Base-by-base conservation (phyloP, 2,113 vertebrate genomes). In the Piliocolobus tephrosceles region DNA sequence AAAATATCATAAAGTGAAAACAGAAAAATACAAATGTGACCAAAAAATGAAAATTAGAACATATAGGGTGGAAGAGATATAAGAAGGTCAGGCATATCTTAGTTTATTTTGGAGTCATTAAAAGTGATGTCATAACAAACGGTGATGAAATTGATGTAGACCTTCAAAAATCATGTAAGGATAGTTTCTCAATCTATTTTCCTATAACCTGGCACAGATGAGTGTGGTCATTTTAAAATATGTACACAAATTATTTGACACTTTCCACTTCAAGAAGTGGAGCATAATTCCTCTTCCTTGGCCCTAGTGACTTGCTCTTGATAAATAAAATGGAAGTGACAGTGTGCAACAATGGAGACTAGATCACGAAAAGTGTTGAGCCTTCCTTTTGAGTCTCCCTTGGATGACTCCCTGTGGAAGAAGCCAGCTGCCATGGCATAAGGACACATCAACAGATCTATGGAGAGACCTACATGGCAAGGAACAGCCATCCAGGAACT, bases 1-100 rank as follows among this genome's bases (percentile, higher is more conserved):
- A 85, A 81, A 94, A 58, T 87, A 91, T 35, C 25, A 79, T 84
- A 81, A 25, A 91, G 17, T 86, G 61, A 95, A 57, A 86, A 73
- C 23, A 55, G 25, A 18, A 47, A 78, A 47, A 47, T 47, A 27
- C 25, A 78, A 78, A 78, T 17, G 45, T 10, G 43, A 78, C 75
- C 14, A 47, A 47, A 43, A 76, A 18, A 47, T 47, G 13, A 32
- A 45, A 30, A 47, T 18, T 18, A 47, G 72, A 94, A 58, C 52
- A 91, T 50, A 79, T 58, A 88, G n/a, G 88, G 32, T 86, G 91
- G 47, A 89, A 73, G n/a, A 80, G 47, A 50, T 55, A 6, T 89
- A 22, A 80, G 75, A 95, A 81, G 25, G 11, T 55, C 35, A 30
- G 17, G 0, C 52, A 90, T 85, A 58, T 84, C 9, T 70, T 87